Evolutionary conservation across 2,797 vertebrate genomes (phyloP), one percentile per base, ranked within the genome.

Genomic region (Euthynnus affinis): DNA sequence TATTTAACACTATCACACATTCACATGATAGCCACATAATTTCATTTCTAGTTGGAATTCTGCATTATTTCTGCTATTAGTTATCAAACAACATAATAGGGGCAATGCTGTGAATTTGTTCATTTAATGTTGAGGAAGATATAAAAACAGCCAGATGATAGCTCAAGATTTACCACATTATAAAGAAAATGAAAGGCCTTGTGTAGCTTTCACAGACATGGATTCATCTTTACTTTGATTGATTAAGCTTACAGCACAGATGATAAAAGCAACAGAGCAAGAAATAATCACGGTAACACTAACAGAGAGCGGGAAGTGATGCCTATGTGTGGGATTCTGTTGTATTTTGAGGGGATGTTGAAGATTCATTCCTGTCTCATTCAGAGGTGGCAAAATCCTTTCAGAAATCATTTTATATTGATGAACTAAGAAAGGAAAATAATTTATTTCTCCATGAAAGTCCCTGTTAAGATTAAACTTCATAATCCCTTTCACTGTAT

Each of bases 401-500:
- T 69, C 71, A 68, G 51, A 53, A 58, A 84, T 87, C 64, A 81
- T 83, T 87, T 84, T 84, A 73, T 73, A 68, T 73, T 92, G 78
- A 91, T 88, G 78, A 84, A 84, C 52, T 60, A 57, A 76, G 58
- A 51, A 79, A 51, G 56, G 51, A 81, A 82, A 82, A 87, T 81
- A 32, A 85, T 88, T 85, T 81, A 89, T 86, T 88, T 80, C 59
- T 59, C 58, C 58, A 42, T 72, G 62, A 89, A 89, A 92, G 91
- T 85, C 85, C 82, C 77, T 66, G 83, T 87, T 78, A 83, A 88
- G 87, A 93, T 93, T 87, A 89, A 81, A 89, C 23, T 79, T 89
- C 57, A 69, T 89, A 92, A 93, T 91, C 90, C 75, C 49, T 85
- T 84, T 75, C 81, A 67, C 76, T 79, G 84, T 90, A 90, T 91